phyloP scores from a whole-genome alignment of 1,140 invertebrate genomes.

The Onthophagus taurus region DNA sequence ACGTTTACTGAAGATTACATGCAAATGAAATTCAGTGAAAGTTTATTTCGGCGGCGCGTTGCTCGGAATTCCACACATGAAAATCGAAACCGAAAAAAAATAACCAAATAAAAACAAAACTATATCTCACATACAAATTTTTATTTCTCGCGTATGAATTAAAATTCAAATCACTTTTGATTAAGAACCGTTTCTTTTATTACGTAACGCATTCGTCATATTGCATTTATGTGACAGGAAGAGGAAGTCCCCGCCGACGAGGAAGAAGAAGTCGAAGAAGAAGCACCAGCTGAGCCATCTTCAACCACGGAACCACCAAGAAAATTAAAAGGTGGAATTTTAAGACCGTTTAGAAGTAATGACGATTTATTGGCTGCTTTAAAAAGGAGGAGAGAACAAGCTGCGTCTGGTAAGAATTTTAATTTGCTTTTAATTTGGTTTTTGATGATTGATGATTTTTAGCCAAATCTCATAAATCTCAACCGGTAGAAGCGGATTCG shows the following conservation, averaged over 20 bases:
- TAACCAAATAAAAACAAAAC: too few species aligned
- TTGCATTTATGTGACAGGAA: constrained; percentile 28
- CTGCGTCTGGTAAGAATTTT: constrained; percentile 30
- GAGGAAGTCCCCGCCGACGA: constrained; percentile 38
- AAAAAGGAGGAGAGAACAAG: constrained; percentile 53
- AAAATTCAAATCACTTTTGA: too few species aligned
- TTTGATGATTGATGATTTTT: too few species aligned
- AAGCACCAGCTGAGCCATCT: constrained; percentile 37
- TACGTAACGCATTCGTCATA: too few species aligned
- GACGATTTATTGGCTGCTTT: constrained; percentile 59
- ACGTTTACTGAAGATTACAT: too few species aligned
- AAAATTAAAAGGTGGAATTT: constrained; percentile 47
- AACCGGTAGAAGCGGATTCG: neutral
- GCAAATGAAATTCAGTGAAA: too few species aligned
- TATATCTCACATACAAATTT: too few species aligned
- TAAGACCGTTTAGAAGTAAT: constrained; percentile 60
- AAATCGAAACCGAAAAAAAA: too few species aligned
- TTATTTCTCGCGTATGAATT: too few species aligned
- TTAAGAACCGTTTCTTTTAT: too few species aligned
- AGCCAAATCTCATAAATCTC: constrained; percentile 1
- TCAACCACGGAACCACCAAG: constrained; percentile 57
- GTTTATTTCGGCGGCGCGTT: too few species aligned
- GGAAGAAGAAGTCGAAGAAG: constrained; percentile 40
- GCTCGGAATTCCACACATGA: too few species aligned
- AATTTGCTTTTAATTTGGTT: neutral